Conservation (phyloP, 2,797 vertebrate species). For the Tragelaphus eurycerus region DNA sequence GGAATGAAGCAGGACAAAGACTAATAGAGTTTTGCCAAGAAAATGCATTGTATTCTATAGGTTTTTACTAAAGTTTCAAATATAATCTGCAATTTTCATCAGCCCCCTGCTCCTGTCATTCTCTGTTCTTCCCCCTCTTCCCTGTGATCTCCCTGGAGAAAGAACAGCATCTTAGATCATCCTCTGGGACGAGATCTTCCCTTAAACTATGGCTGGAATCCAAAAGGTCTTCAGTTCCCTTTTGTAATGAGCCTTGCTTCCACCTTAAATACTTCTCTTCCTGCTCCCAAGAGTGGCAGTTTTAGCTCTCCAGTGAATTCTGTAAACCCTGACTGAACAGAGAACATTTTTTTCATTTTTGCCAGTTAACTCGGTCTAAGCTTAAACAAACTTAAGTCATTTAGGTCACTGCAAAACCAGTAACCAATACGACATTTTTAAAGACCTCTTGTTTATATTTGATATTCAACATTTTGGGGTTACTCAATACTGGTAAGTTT, state of each 20-base stretch:
- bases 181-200: background rate
- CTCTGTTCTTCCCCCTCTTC: background rate
- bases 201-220: background rate
- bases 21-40: too few species aligned
- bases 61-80: conserved; percentile 8
- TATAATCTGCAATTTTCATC: background rate
- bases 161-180: background rate
- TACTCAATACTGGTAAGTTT: background rate
- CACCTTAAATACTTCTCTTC: background rate
- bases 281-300: background rate
- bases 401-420: background rate
- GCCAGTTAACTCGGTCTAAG: background rate
- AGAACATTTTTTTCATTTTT: background rate
- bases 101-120: conserved; percentile 18
- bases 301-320: background rate
- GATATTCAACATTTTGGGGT: background rate
- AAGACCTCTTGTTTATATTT: background rate
- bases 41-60: background rate
- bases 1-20: too few species aligned
- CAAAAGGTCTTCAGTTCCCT: background rate
- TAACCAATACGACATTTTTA: background rate
- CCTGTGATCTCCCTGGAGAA: background rate
- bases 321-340: background rate
- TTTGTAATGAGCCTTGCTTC: background rate
- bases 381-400: background rate